Evolutionary conservation across 2,888 invertebrate genomes (phyloP), one percentile per base, ranked within the genome.

Genomic region (Pollenia angustigena): DNA sequence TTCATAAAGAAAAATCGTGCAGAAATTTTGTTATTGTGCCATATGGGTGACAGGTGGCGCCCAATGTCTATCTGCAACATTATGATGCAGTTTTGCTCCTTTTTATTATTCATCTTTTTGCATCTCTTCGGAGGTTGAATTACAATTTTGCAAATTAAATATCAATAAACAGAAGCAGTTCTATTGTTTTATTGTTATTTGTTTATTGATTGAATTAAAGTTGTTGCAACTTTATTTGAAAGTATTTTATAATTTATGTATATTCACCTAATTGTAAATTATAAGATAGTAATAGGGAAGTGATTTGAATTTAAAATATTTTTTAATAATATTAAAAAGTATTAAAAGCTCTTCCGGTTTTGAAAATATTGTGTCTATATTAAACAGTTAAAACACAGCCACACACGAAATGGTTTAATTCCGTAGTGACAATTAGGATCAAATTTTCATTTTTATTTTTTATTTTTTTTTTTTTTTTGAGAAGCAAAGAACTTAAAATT

Each of bases 1-100:
- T 64, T 86, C 75, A 83, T 76, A 86, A 86, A 76, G 75, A 12
- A 82, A 86, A 80, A 75, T 86, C 86, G 86, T 86, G 86, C 86
- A 76, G 72, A 50, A 80, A 72, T 54, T 74, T 76, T 58, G 50
- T 44, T 46, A 23, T 71, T 76, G 64, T 76, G 71, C 64, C 80
- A 86, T 72, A 81, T 80, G 76, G 86, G 54, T 86, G 86, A 86
- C 86, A 86, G 86, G 86, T 86, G 86, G 86, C 83, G 83, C 83
- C 86, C 66, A 75, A 81, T 64, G 80, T 86, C 83, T 86, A 79
- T 72, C 46, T 50, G 58, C 23, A 62, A 58, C 23, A 40, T 78
- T 74, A 42, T 32, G 9, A 54, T 52, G 16, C 46, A 48, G 7
- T 58, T 11, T 12, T 18, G 32, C 32, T 46, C 14, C 6, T 16